phyloP scores from a whole-genome alignment of 1,140 invertebrate genomes.

The Trichoplusia ni region DNA sequence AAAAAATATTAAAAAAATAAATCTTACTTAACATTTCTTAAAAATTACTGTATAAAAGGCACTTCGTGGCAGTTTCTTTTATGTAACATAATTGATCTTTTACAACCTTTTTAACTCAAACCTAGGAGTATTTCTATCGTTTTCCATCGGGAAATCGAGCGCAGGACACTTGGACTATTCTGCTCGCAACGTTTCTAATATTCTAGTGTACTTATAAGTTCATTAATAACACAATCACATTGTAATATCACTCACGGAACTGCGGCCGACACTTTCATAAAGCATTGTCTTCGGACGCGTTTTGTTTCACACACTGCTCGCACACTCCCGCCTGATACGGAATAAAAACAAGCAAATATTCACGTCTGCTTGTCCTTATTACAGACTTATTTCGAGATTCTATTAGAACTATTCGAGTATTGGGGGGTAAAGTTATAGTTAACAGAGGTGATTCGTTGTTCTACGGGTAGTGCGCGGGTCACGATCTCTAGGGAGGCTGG shows the following conservation, averaged over 20 bases:
- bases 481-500: slow-evolving; percentile 20
- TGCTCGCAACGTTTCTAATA: slow-evolving; percentile 37
- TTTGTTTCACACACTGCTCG: slow-evolving; percentile 54
- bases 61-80: slow-evolving; percentile 78
- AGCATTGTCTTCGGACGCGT: slow-evolving; percentile 66
- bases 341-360: slow-evolving; percentile 51
- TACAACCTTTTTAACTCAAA: slow-evolving; percentile 67
- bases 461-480: slow-evolving; percentile 19
- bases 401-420: slow-evolving; percentile 21
- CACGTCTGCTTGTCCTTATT: slow-evolving; percentile 48
- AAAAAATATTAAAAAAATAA: slow-evolving; percentile 42
- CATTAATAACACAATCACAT: slow-evolving; percentile 79
- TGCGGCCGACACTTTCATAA: slow-evolving; percentile 61
- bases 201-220: slow-evolving; percentile 71
- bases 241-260: slow-evolving; percentile 77
- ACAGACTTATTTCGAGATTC: neutral
- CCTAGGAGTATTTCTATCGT: slow-evolving; percentile 59
- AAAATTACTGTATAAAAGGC: slow-evolving; percentile 69
- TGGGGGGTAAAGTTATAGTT: slow-evolving; percentile 4
- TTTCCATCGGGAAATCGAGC: slow-evolving; percentile 12
- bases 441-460: slow-evolving; percentile 2
- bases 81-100: slow-evolving; percentile 61
- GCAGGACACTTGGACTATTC: slow-evolving; percentile 15
- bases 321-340: slow-evolving; percentile 53
- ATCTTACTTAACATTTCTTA: slow-evolving; percentile 44